Conservation (phyloP, 2,113 vertebrate species). For the Pongo pygmaeus region DNA sequence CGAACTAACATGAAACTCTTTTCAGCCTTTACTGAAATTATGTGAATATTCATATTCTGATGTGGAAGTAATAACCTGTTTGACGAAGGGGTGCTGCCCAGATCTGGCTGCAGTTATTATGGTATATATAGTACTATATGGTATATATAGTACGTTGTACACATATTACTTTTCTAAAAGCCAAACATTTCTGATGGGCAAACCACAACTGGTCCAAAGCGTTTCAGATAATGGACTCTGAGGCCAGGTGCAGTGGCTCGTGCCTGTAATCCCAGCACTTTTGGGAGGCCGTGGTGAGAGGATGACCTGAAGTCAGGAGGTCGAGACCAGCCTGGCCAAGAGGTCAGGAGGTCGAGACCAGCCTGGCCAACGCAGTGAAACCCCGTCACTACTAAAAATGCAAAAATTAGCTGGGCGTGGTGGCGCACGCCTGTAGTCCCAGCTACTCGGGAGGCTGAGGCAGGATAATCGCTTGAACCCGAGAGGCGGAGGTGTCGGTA, state of each 20-base stretch:
- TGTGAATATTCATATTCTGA: not conserved
- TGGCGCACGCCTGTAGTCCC: too few species aligned
- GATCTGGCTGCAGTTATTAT: not conserved
- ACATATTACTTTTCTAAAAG: constrained; percentile 24
- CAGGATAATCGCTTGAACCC: too few species aligned
- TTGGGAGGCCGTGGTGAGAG: too few species aligned
- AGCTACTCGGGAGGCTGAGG: too few species aligned
- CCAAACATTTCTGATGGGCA: constrained; percentile 22
- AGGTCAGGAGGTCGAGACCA: too few species aligned
- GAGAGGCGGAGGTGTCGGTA: too few species aligned
- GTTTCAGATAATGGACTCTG: not conserved
- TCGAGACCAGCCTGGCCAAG: too few species aligned
- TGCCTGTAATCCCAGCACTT: too few species aligned
- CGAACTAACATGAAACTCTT: constrained; percentile 3
- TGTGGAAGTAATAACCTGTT: not conserved
- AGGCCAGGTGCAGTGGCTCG: too few species aligned
- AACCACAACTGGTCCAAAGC: constrained; percentile 6
- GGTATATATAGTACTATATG: not conserved
- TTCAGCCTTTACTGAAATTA: not conserved
- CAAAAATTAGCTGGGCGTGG: too few species aligned
- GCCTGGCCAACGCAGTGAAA: too few species aligned
- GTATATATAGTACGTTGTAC: not conserved
- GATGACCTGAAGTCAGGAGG: too few species aligned
- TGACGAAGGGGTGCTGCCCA: not conserved
- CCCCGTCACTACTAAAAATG: not conserved